Evolutionary conservation across 2,113 vertebrate species (phyloP), one percentile per base, ranked within the genome.

Genomic region (Arizona elegans): DNA sequence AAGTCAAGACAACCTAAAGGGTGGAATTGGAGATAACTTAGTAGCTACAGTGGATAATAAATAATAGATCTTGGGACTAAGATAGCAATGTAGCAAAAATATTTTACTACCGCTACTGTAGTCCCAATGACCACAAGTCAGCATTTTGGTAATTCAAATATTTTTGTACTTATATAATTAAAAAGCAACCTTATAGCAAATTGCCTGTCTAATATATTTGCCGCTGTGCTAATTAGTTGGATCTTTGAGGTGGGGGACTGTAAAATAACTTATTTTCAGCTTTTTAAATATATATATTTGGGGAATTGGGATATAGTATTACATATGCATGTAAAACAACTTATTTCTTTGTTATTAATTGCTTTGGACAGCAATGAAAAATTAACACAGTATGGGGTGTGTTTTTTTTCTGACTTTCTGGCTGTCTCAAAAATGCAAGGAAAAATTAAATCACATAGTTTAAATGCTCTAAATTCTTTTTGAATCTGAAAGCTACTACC

Each of bases 261-360:
- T 29, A 65, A 65, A 70, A 70, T 13, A n/a, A 65, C 26, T 65
- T 65, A 65, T 65, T 65, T 65, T 65, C 26, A 29, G 24, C 24
- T 62, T 26, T 62, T 62, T 3, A 62, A 26, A 62, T 26, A 62
- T 62, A 62, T 62, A 62, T 29, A 62, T 62, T 62, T 29, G 59
- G 26, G 29, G 11, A 15, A 75, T 17, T 75, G 65, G 65, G 12
- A 15, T 33, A 70, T 33, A 29, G 29, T 33, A n/a, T 26, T 91
- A 17, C 81, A 62, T 38, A 85, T 90, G 56, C n/a, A 65, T 65
- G 26, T 70, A 33, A 62, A 62, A 26, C 58, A 62, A 33, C n/a
- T 94, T 88, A 92, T 94, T 91, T 93, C 88, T 89, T 13, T 89
- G 17, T 94, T 38, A 90, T 53, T 43, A 58, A 24, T 58, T 93